Evolutionary conservation across 1,140 invertebrate genomes (phyloP), one percentile per base, ranked within the genome.

Genomic region (Manduca sexta): DNA sequence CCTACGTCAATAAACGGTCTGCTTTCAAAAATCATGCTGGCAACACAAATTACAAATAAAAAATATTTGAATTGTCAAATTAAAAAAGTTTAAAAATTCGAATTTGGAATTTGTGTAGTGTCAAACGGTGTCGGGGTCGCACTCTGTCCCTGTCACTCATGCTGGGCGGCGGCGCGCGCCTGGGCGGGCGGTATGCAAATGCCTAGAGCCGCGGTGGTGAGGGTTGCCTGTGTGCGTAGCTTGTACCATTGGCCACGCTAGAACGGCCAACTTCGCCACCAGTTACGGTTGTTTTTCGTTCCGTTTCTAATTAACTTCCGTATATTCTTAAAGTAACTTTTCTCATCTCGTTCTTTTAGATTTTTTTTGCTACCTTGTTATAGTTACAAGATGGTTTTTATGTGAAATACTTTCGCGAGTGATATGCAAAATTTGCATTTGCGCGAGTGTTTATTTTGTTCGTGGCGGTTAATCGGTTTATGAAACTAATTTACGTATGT

Each of bases 251-350:
- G 79, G 81, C 77, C 74, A 68, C 77, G 66, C 74, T 83, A 83
- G 77, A 83, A 82, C 79, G 79, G 72, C 79, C 56, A 82, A 85
- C 82, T 84, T 85, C 82, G 82, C 76, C 82, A 79, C 70, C 82
- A 80, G 80, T 81, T 79, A 82, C 82, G 80, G 82, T 85, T 85
- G 82, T 85, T 85, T 83, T 84, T 82, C 79, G 80, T 79, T 83
- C 76, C 74, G 69, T 71, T 78, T 70, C 72, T 85, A 85, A 85
- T 85, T 85, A 82, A 82, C 79, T 83, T 82, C 74, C 82, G 82
- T 82, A 75, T 77, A 81, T 81, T 84, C 79, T 81, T 75, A 70
- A 79, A 76, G 74, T 82, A 85, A 84, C 79, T 85, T 84, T 85
- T 82, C 73, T 81, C 82, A 83, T 82, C 78, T 78, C 72, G 67